A percentile compares a stretch with the other conserved stretches of the same genome.
Conservation (phyloP, 2,113 vertebrate genomes). For the Plecotus auritus region DNA sequence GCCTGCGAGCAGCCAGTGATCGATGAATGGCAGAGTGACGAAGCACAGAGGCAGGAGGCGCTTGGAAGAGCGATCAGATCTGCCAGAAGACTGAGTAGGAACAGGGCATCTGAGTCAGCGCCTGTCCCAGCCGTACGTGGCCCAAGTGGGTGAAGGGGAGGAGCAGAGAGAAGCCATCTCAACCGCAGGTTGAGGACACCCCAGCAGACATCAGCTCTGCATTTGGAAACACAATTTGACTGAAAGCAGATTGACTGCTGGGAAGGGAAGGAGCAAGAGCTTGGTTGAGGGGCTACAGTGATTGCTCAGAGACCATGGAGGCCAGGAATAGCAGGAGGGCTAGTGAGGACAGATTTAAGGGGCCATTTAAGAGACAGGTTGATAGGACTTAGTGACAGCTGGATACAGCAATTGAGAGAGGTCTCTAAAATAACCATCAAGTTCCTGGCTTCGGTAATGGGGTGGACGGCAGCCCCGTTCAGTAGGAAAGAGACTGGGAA, state of each 20-base stretch:
- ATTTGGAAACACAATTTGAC: neutral
- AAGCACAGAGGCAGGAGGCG: neutral
- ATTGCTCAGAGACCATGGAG: neutral
- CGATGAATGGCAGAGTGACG: accelerated
- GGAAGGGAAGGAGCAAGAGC: neutral
- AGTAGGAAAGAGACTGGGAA: neutral
- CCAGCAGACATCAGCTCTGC: neutral
- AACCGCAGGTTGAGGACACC: no score
- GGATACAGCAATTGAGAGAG: neutral
- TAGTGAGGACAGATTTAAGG: neutral
- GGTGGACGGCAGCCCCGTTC: neutral
- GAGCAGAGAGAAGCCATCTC: no score
- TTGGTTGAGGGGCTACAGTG: neutral
- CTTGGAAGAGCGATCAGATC: neutral
- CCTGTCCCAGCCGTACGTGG: accelerated
- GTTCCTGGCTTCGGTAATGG: neutral
- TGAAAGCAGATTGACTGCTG: neutral
- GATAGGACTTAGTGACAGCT: neutral
- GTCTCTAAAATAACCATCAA: neutral
- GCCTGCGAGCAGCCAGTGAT: neutral
- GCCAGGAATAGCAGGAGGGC: neutral
- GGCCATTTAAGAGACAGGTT: neutral
- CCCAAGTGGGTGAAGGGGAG: no score
- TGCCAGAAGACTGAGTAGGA: accelerated
- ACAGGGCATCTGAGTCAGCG: neutral